Evolutionary conservation across 1,140 invertebrate species (phyloP).

Genomic region (Drosophila oshimai): DNA sequence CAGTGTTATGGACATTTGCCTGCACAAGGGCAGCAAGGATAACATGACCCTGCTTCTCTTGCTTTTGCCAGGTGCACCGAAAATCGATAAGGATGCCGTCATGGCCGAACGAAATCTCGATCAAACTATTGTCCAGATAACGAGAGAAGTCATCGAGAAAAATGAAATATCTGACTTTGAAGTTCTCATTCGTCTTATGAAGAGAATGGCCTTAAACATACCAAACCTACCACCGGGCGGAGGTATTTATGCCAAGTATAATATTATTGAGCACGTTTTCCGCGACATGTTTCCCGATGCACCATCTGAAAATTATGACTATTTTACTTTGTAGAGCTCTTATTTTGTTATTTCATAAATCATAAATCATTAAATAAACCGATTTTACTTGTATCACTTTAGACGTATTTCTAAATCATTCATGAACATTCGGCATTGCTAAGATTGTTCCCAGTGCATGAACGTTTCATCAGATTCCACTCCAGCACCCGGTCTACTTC

Average conservation of each 20-base stretch:
- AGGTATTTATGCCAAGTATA: conserved; percentile 9
- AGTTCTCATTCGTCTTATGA: background rate
- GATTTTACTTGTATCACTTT: background rate
- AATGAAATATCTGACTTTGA: conserved; percentile 13
- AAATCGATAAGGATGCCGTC: background rate
- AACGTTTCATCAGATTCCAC: conserved; percentile 7
- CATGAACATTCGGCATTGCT: too few species aligned
- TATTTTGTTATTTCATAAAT: background rate
- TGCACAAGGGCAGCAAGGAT: conserved; percentile 19
- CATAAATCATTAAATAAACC: background rate
- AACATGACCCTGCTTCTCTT: conserved; percentile 18
- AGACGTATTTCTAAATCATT: too few species aligned
- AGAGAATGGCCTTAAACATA: background rate
- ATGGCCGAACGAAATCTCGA: background rate
- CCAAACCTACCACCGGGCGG: conserved; percentile 11
- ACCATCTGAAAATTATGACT: background rate
- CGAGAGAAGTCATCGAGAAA: conserved; percentile 3
- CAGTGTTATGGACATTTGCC: conserved; percentile 13
- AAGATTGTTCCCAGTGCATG: background rate
- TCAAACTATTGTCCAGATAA: background rate
- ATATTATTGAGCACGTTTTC: background rate
- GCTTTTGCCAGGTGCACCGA: conserved; percentile 7
- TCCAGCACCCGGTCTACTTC: background rate
- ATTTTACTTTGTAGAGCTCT: background rate
- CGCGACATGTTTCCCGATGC: conserved; percentile 2